Evolutionary conservation across 1,140 invertebrate genomes (phyloP).

Genomic region (Phthorimaea operculella): DNA sequence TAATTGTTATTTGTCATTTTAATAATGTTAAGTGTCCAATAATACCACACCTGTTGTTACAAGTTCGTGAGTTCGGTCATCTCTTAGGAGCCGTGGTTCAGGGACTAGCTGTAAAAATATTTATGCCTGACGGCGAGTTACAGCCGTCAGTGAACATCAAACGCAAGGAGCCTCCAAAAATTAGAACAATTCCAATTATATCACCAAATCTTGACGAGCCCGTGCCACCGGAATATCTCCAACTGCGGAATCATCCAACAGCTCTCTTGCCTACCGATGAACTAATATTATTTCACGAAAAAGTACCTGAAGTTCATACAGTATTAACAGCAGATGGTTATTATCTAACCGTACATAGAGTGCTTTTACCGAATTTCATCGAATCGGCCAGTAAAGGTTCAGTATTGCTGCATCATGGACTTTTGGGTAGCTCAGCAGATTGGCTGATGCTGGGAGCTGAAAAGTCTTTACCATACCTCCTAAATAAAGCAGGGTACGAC

Average conservation of each 20-base stretch:
- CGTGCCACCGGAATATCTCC: background rate
- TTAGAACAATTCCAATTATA: too few relatives aligned
- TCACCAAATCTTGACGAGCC: too few relatives aligned
- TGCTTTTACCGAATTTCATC: constrained; percentile 54
- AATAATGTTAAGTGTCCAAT: too few relatives aligned
- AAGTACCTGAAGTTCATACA: constrained; percentile 72
- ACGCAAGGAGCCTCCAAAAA: too few relatives aligned
- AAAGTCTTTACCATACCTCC: constrained; percentile 71
- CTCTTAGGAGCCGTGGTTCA: too few relatives aligned
- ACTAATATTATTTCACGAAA: constrained; percentile 72
- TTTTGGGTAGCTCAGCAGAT: constrained; percentile 78
- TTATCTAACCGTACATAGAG: constrained; percentile 71
- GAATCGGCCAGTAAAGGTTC: constrained; percentile 24
- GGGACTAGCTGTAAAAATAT: too few relatives aligned
- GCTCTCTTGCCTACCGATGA: constrained; percentile 52
- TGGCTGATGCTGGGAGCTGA: constrained; percentile 76
- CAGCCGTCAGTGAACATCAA: too few relatives aligned
- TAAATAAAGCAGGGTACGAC: constrained; percentile 72
- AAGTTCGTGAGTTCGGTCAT: too few relatives aligned
- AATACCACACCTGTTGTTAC: too few relatives aligned
- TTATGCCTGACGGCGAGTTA: too few relatives aligned
- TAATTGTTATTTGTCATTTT: too few relatives aligned
- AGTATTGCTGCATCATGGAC: constrained; percentile 80
- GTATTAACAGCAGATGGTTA: constrained; percentile 68
- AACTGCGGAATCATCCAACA: background rate